These are phyloP conservation scores for Antrozous pallidus DNA, from an alignment of 2,797 vertebrate species.

Conservation along the genomic window DNA sequence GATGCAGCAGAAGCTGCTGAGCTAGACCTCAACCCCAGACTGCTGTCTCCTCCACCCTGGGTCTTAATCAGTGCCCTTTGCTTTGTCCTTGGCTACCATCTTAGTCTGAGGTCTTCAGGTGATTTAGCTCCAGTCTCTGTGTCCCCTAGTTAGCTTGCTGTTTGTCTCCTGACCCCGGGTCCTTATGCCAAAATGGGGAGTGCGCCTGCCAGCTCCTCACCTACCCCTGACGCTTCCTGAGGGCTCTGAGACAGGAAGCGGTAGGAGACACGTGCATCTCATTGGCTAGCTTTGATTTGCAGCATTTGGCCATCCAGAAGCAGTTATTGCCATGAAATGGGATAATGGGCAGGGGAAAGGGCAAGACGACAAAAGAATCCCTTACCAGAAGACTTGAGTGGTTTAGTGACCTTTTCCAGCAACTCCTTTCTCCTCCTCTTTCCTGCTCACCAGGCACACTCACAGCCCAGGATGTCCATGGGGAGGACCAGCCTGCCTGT, in stretches of 20 bases:
- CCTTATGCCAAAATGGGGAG: background rate
- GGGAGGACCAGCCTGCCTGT: slow-evolving; percentile 39
- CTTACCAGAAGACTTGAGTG: slow-evolving; percentile 3
- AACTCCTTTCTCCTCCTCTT: background rate
- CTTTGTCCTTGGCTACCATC: background rate
- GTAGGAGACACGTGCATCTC: background rate
- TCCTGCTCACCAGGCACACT: background rate
- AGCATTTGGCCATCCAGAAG: background rate
- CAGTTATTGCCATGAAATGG: background rate
- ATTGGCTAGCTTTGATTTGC: background rate
- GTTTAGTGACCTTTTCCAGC: background rate
- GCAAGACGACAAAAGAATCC: background rate
- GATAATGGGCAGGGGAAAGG: background rate
- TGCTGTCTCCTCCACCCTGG: background rate
- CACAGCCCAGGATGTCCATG: background rate
- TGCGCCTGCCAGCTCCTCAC: no score
- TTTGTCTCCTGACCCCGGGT: background rate
- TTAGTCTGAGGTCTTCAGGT: background rate
- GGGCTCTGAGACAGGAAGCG: background rate
- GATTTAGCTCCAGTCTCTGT: background rate
- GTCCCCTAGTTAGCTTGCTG: background rate
- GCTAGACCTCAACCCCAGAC: background rate
- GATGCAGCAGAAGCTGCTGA: background rate
- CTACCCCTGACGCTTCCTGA: background rate
- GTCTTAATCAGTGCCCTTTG: background rate